These are phyloP conservation scores for Heliconius himera DNA, from an alignment of 1,140 invertebrate genomes.

Conservation along the genomic window DNA sequence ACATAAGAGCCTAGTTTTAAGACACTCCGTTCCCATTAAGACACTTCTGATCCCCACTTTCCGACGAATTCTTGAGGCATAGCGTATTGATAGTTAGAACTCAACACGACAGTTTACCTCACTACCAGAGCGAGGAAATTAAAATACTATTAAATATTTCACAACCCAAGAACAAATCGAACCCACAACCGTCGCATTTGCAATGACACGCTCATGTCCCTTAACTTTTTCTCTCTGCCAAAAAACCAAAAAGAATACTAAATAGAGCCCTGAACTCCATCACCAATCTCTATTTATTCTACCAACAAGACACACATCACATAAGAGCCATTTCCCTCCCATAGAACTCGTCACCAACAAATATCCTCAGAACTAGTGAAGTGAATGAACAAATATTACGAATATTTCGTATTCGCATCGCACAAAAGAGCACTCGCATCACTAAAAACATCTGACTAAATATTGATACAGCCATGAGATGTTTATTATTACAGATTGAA, in stretches of 20 bases:
- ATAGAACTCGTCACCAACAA: neutral
- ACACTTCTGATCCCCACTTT: too few species aligned
- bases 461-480: slow-evolving; percentile 40
- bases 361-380: neutral
- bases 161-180: too few species aligned
- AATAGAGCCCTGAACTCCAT: neutral
- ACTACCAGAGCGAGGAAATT: too few species aligned
- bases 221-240: neutral
- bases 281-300: neutral
- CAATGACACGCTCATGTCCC: neutral
- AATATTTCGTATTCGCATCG: neutral
- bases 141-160: too few species aligned
- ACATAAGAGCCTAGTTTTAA: too few species aligned
- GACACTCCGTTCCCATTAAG: too few species aligned
- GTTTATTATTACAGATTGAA: slow-evolving; percentile 42
- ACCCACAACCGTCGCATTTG: too few species aligned
- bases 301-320: neutral
- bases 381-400: neutral
- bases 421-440: slow-evolving; percentile 12
- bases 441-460: slow-evolving; percentile 20
- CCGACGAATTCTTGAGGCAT: too few species aligned
- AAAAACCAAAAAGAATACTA: neutral
- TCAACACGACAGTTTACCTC: too few species aligned
- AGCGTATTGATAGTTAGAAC: too few species aligned
- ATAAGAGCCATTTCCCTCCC: neutral